phyloP scores from a whole-genome alignment of 2,113 vertebrate species.

The Pelecanoides urinatrix region DNA sequence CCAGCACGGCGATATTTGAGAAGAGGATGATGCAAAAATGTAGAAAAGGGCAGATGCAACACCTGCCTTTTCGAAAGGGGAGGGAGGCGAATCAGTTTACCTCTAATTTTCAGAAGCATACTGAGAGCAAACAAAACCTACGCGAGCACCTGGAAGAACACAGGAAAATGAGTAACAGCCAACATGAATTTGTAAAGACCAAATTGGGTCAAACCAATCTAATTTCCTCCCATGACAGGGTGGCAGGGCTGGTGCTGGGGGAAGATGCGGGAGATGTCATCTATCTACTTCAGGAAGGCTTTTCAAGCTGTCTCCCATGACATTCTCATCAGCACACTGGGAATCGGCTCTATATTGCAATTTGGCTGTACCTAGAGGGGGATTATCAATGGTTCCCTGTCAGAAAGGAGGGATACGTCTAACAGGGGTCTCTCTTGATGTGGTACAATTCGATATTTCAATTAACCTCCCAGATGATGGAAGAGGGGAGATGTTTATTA shows the following conservation, averaged over 20 bases:
- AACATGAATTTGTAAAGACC: background rate
- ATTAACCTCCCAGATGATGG: background rate
- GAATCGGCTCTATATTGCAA: background rate
- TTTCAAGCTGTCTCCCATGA: background rate
- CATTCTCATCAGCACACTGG: background rate
- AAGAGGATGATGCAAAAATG: background rate
- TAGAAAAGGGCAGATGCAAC: background rate
- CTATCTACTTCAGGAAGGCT: background rate
- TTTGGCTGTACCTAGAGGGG: background rate
- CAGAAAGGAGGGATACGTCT: background rate
- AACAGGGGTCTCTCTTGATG: background rate
- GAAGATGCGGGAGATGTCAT: background rate
- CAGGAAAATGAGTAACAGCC: background rate
- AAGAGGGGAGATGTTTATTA: conserved; percentile 4
- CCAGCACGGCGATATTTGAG: fast-evolving
- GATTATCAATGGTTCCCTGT: background rate
- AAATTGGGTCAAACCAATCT: conserved; percentile 36
- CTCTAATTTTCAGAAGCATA: background rate
- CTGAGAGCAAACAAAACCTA: background rate
- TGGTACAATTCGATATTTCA: background rate
- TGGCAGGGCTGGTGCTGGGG: background rate
- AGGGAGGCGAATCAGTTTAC: background rate
- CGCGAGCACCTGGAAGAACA: background rate
- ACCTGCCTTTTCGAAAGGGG: background rate
- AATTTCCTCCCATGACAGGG: background rate